Evolutionary conservation across 2,888 invertebrate species (phyloP), one percentile per base, ranked within the genome.

Genomic region (Drosophila imparisetae): DNA sequence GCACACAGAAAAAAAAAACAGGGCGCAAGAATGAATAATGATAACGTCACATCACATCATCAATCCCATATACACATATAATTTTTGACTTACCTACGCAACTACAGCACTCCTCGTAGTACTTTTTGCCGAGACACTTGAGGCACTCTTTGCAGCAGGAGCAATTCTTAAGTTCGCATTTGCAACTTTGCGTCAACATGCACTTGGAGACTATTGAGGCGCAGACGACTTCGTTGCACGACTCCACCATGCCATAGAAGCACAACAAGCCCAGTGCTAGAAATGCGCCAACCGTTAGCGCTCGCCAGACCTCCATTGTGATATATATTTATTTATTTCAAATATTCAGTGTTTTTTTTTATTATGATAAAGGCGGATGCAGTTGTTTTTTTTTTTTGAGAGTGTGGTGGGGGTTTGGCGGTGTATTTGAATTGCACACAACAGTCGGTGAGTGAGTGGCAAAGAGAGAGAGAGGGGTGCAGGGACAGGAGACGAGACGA

Each of bases 121-220:
- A 94, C 89, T 96, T 91, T 57, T 89, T 96, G 81, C 96, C 96
- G 67, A 99, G 94, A 91, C 99, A 99, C 90, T 95, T 96, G 86
- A 96, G 96, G 91, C 99, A 99, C 92, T 98, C 98, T 90, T 96
- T 96, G 93, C 98, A 98, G 92, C 98, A 98, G n/a, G 97, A 96
- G 92, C 98, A 98, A 92, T 97, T 97, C 90, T 96, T 96, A 87
- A 98, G 94, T 92, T 98, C 98, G 93, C 99, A 99, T 93, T 98
- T 98, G 94, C 99, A 99, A 59, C 98, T 97, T 92, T 98, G 97
- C 18, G 98, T 98, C 76, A 99, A 94, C 95, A 98, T 96, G 93
- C 99, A 99, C 93, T 98, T 98, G 91, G 98, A 98, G 58, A 99
- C 99, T 63, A 98, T 96, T 90, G 98, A 98, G 29, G 97, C 98